These are phyloP conservation scores for Acanthopleura granulata DNA, from an alignment of 2,888 invertebrate species.

Conservation along the genomic window DNA sequence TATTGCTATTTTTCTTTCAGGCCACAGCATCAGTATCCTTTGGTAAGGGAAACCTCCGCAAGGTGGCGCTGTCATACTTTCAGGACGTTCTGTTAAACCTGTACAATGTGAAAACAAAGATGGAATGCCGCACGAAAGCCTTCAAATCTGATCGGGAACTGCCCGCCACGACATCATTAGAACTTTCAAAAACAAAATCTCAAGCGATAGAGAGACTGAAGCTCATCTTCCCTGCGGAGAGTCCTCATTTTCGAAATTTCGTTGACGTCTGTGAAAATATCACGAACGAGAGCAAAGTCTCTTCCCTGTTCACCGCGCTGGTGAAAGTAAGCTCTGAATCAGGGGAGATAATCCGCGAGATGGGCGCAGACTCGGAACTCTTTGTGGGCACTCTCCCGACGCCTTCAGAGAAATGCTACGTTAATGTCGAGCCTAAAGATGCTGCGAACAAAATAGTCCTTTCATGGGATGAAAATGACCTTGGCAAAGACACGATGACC, in stretches of 20 bases:
- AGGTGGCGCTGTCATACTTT: conserved; percentile 33
- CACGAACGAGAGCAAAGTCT: conserved; percentile 26
- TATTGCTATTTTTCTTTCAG: background rate
- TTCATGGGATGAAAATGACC: conserved; percentile 34
- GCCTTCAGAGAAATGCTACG: background rate
- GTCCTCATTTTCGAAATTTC: conserved; percentile 24
- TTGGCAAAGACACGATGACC: conserved; percentile 29
- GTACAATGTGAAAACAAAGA: conserved; percentile 40
- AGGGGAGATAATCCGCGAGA: conserved; percentile 24
- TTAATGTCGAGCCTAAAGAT: conserved; percentile 28
- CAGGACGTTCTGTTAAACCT: conserved; percentile 37
- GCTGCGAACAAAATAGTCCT: conserved; percentile 31
- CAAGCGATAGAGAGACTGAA: conserved; percentile 26
- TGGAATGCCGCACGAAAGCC: conserved; percentile 25
- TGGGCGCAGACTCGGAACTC: conserved; percentile 33
- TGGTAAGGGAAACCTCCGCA: conserved; percentile 39
- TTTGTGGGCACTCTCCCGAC: conserved; percentile 37
- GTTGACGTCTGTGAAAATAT: conserved; percentile 26
- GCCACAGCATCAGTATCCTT: background rate
- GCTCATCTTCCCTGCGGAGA: conserved; percentile 30
- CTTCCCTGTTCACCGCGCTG: conserved; percentile 14
- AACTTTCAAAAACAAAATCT: conserved; percentile 20
- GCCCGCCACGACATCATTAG: conserved; percentile 2
- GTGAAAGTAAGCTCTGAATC: background rate
- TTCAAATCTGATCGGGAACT: conserved; percentile 22